Conservation (phyloP, 2,113 vertebrate genomes). For the Centropus bengalensis region DNA sequence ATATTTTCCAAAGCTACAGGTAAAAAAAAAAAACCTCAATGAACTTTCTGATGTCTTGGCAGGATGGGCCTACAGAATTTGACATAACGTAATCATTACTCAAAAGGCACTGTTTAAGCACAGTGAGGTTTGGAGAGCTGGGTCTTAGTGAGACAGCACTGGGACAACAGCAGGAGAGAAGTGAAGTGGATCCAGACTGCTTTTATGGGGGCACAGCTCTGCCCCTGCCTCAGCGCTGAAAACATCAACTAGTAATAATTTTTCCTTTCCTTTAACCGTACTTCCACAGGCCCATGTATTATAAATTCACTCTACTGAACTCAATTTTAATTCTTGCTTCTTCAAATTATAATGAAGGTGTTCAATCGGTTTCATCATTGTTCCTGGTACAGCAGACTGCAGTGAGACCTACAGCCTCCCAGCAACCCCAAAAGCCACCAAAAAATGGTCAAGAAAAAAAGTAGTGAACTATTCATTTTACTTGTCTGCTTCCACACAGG, state of each 20-base stretch:
- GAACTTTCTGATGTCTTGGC: constrained; percentile 24
- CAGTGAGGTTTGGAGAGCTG: background rate
- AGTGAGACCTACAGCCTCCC: background rate
- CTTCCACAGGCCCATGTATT: background rate
- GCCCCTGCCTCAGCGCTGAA: background rate
- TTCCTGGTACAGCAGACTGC: background rate
- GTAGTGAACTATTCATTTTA: background rate
- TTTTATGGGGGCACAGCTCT: background rate
- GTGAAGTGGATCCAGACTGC: background rate
- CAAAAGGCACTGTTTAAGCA: background rate
- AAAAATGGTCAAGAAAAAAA: background rate
- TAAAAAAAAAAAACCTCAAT: constrained; percentile 24
- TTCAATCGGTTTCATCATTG: background rate
- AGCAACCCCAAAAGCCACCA: background rate
- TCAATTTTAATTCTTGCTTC: background rate
- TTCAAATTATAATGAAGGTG: background rate
- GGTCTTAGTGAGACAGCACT: background rate
- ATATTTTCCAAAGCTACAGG: constrained; percentile 61
- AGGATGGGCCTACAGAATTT: background rate
- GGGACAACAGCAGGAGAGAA: background rate
- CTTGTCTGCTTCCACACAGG: background rate
- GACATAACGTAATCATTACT: background rate
- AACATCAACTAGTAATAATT: background rate
- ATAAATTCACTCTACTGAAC: background rate
- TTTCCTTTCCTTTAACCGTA: background rate